These are phyloP conservation scores for Euwallacea similis DNA, from an alignment of 1,140 invertebrate genomes.

Conservation along the genomic window DNA sequence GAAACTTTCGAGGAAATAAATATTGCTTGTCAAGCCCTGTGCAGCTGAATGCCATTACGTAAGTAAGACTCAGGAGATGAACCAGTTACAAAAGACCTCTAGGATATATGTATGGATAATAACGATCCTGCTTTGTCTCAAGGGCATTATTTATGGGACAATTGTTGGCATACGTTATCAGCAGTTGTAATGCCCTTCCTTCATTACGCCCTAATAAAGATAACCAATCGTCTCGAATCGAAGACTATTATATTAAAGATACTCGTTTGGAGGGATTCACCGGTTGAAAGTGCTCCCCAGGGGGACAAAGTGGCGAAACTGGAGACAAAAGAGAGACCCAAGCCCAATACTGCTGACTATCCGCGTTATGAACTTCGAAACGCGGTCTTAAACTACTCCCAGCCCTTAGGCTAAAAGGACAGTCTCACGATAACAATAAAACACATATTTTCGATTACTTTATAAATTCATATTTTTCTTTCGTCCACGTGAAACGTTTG, in stretches of 20 bases:
- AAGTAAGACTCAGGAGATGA: constrained; percentile 1
- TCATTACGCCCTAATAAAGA: background rate
- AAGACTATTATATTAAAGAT: background rate
- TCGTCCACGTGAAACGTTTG: no score
- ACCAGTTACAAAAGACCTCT: background rate
- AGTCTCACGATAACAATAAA: no score
- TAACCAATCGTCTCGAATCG: background rate
- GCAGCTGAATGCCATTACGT: constrained; percentile 10
- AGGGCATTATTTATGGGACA: background rate
- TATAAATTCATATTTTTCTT: no score
- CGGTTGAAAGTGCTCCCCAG: no score
- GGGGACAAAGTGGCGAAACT: no score
- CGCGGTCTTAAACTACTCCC: no score
- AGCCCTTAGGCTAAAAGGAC: no score
- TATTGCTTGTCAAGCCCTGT: background rate
- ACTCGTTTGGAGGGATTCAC: no score
- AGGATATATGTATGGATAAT: background rate
- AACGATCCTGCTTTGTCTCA: background rate
- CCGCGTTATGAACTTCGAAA: no score
- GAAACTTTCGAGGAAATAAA: constrained; percentile 16
- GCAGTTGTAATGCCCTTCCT: background rate
- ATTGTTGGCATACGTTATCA: background rate
- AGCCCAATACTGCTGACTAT: no score
- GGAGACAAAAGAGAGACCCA: no score
- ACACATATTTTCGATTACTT: no score